Conservation (phyloP, 1,140 invertebrate genomes). For the Leptinotarsa defecta region DNA sequence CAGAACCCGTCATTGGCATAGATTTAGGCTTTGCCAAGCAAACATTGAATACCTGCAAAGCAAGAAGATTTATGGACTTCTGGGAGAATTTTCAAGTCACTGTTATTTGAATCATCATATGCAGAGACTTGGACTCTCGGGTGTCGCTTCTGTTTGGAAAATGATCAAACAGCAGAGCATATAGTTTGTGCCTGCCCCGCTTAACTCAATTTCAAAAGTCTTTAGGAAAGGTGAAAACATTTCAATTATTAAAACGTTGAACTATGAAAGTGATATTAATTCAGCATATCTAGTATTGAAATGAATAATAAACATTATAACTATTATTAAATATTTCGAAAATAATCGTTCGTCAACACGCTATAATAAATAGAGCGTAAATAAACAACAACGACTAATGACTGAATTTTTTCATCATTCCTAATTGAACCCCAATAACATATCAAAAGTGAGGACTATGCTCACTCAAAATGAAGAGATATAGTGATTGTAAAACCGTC, state of each 20-base stretch:
- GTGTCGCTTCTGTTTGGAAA: too few relatives aligned
- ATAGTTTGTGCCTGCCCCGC: too few relatives aligned
- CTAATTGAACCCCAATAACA: not conserved
- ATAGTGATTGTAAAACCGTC: not conserved
- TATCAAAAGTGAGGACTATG: not conserved
- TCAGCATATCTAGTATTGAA: not conserved
- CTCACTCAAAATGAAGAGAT: not conserved
- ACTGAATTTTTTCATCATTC: not conserved
- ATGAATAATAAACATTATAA: not conserved
- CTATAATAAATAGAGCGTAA: not conserved
- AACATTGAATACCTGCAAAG: too few relatives aligned
- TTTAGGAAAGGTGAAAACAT: too few relatives aligned
- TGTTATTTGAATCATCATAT: too few relatives aligned
- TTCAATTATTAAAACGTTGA: not conserved
- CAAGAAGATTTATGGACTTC: too few relatives aligned
- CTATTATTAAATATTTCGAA: not conserved
- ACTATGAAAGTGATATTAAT: conserved; percentile 2
- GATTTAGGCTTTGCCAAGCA: too few relatives aligned
- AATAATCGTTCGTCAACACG: not conserved
- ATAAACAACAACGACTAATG: not conserved
- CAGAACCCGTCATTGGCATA: too few relatives aligned
- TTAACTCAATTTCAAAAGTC: too few relatives aligned
- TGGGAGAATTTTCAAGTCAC: too few relatives aligned
- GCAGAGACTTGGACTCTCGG: too few relatives aligned
- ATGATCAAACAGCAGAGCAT: too few relatives aligned